Evolutionary conservation across 2,113 vertebrate genomes (phyloP), one percentile per base, ranked within the genome.

Genomic region (Alosa alosa): DNA sequence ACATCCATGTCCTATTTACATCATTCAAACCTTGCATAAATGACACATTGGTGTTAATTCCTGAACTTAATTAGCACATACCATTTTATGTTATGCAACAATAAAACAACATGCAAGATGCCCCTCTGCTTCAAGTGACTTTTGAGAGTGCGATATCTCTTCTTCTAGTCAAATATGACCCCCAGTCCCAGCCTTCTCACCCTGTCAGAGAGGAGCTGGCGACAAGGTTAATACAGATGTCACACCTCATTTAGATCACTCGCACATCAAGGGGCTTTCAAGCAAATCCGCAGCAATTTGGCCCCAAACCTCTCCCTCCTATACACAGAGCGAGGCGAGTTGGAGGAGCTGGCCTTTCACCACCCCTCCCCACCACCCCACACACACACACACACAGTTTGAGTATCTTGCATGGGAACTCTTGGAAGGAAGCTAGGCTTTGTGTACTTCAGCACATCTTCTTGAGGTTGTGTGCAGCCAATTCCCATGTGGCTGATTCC

Each of bases 251-350:
- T 84, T 68, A n/a, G 36, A 31, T 87, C 50, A 47, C 81, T 20
- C 15, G 44, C 68, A 81, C 84, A 83, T 64, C 60, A 83, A 83
- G 68, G 49, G 49, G 6, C 47, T 82, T 36, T 46, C 52, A 55
- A 83, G 57, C 82, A 83, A 64, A 83, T 81, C 50, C 55, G 72
- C 75, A 20, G 82, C 82, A 86, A 83, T 86, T 86, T 86, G 86
- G 86, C 86, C 46, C 36, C 47, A 31, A 52, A 45, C 18, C 72
- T 82, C 10, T 82, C 10, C 1, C 64, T 72, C 25, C 64, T 72
- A 31, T 78, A 78, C 9, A 11, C 4, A 10, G 2, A 39, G 3
- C 11, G 72, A 15, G 72, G 72, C 31, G 72, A 78, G 72, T 72
- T 25, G 9, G 64, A 36, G 25, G 31, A 78, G 31, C 11, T 36